Base-by-base conservation (phyloP, 1,140 invertebrate species). In the Trissolcus basalis region DNA sequence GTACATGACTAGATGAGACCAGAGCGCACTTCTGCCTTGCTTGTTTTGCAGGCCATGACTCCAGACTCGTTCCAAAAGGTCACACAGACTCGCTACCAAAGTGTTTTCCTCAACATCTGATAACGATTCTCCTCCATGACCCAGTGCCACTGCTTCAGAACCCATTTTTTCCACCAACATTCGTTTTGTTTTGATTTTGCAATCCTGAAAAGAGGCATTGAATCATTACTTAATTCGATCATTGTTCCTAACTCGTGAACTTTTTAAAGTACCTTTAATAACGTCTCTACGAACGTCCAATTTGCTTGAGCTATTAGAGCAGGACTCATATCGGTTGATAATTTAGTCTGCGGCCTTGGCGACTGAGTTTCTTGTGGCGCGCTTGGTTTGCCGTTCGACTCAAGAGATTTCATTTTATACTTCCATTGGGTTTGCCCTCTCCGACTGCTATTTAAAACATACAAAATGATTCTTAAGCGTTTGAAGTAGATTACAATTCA, bases 101-200 rank as follows among this genome's bases (percentile, higher is more conserved):
- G 98, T 99, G 82, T 98, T 99, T 86, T 99, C 98, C 89, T 99
- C 98, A 44, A 92, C 89, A 48, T 88, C 89, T 5, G 89, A 70
- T 72, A 91, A 27, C 81, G 89, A 90, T 90, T 92, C 86, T 81
- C 92, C 89, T 84, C 94, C 86, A 89, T 95, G 89, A 81, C 96
- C 91, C 45, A 97, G 86, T 55, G 95, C 94, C 3, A 96, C 93
- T 0, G 95, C 95, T 90, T 99, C 98, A 9, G 95, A 96, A 1
- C 96, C 96, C 94, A 99, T 96, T 90, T 99, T 99, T 79, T 98
- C 96, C 0, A 99, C 92, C 32, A 99, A 87, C 96, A 99, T 99
- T 81, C 97, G 90, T 89, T 99, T 99, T 0, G 98, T 99, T 91
- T 97, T 95, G 27, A 91, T 92, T 88, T 96, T 96, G 70, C 94